A percentile compares a stretch with the other conserved stretches of the same genome.
These are phyloP conservation scores for Bothrops jararaca DNA, from an alignment of 2,113 vertebrate genomes.

Conservation along the genomic window DNA sequence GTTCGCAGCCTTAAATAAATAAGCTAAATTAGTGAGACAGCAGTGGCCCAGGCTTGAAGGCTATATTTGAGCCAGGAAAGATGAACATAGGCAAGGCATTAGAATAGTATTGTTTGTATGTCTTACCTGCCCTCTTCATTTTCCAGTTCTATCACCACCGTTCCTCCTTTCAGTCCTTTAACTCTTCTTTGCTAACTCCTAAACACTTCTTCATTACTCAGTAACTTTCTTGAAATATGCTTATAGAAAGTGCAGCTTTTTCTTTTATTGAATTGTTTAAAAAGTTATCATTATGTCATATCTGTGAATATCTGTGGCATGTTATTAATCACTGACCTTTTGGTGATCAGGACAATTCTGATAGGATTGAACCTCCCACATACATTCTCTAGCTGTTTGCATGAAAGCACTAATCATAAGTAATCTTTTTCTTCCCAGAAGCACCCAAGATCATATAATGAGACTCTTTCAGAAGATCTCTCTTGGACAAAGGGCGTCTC, in stretches of 20 bases:
- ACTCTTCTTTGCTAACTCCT: background rate
- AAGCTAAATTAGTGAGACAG: background rate
- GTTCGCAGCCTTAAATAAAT: background rate
- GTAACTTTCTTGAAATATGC: background rate
- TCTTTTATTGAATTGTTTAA: constrained; percentile 16
- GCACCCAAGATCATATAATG: constrained; percentile 50
- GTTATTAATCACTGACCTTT: constrained; percentile 37
- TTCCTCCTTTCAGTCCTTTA: background rate
- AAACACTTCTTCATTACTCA: background rate
- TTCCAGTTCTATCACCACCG: background rate
- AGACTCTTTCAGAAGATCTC: constrained; percentile 59
- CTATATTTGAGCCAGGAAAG: background rate
- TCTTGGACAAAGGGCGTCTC: constrained; percentile 51
- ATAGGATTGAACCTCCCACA: constrained; percentile 39
- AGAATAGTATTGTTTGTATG: background rate
- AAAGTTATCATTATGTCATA: background rate
- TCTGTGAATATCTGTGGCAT: background rate
- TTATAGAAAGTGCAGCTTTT: background rate
- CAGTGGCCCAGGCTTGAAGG: background rate
- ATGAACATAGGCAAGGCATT: background rate
- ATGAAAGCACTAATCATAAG: constrained; percentile 48
- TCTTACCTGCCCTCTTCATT: background rate
- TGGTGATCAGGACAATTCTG: constrained; percentile 22
- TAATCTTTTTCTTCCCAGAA: constrained; percentile 50
- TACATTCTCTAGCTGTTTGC: constrained; percentile 48